Evolutionary conservation across 1,140 invertebrate genomes (phyloP).

Genomic region (Bombyx mori): ASM3026992v2 NC_085109.1:11513501-11514000

Average conservation of each 20-base stretch:
- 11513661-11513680: slow-evolving; percentile 65
- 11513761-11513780: too few relatives aligned
- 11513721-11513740: not conserved
- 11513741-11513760: not conserved
- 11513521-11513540: slow-evolving; percentile 55
- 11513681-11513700: slow-evolving; percentile 52
- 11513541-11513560: slow-evolving; percentile 48
- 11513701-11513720: slow-evolving; percentile 33
- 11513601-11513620: slow-evolving; percentile 70
- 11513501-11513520: slow-evolving; percentile 26
- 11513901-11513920: too few relatives aligned
- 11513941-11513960: too few relatives aligned
- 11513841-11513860: too few relatives aligned
- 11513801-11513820: too few relatives aligned
- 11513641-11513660: slow-evolving; percentile 66
- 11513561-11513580: slow-evolving; percentile 65
- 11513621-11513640: slow-evolving; percentile 69
- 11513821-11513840: too few relatives aligned
- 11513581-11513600: slow-evolving; percentile 29
- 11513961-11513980: too few relatives aligned
- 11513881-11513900: too few relatives aligned
- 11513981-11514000: too few relatives aligned
- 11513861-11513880: too few relatives aligned
- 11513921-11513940: too few relatives aligned
- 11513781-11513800: too few relatives aligned